Conservation (phyloP, 2,113 vertebrate species). For the Nicator chloris region DNA sequence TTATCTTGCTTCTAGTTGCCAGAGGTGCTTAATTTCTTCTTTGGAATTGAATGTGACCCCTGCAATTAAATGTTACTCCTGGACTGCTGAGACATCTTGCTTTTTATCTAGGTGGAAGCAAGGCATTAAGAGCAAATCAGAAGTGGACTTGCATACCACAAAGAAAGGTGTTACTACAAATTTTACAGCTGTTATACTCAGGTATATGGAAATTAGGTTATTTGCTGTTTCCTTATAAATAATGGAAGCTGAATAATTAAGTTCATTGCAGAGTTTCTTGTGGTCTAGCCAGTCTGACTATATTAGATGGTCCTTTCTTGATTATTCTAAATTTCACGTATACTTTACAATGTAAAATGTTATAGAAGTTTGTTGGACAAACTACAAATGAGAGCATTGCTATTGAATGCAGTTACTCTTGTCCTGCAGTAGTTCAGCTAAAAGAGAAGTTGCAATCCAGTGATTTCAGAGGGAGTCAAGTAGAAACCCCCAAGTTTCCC, state of each 20-base stretch:
- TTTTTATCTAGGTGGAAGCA: not conserved
- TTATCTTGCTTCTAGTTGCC: not conserved
- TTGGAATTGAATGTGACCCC: not conserved
- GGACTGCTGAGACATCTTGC: fast-evolving
- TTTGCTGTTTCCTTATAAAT: not conserved
- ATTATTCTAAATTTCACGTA: not conserved
- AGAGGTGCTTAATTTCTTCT: not conserved
- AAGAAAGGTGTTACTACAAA: not conserved
- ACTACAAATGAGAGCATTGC: not conserved
- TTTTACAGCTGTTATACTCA: not conserved
- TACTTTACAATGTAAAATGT: not conserved
- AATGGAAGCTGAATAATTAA: not conserved
- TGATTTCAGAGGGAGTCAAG: not conserved
- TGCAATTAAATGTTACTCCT: not conserved
- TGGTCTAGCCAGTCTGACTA: not conserved
- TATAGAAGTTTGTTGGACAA: not conserved
- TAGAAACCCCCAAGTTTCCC: not conserved
- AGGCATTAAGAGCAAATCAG: not conserved
- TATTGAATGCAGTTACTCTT: not conserved
- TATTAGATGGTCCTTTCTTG: not conserved
- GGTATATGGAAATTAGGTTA: not conserved
- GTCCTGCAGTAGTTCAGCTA: not conserved
- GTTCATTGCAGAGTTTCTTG: not conserved
- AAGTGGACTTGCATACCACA: not conserved
- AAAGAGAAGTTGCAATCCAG: not conserved